A percentile compares a stretch with the other conserved stretches of the same genome.
These are phyloP conservation scores for Nephrotoma appendiculata DNA, from an alignment of 2,888 invertebrate genomes.

Conservation along the genomic window DNA sequence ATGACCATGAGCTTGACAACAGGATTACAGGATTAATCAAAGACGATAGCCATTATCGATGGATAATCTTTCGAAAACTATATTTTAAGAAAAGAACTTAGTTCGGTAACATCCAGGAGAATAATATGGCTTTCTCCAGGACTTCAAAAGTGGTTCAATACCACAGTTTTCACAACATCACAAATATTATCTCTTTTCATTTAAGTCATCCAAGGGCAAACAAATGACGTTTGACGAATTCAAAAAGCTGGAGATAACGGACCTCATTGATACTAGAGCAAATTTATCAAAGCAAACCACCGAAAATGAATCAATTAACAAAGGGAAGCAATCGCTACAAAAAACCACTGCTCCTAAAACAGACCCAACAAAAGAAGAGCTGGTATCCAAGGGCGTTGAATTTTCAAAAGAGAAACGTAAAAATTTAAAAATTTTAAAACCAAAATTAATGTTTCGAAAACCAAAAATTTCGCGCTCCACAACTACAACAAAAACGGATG, in stretches of 20 bases:
- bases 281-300: not conserved
- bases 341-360: not conserved
- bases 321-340: not conserved
- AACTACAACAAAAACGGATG: conserved; percentile 6
- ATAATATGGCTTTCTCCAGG: too few species aligned
- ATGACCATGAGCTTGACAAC: too few species aligned
- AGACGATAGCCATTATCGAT: too few species aligned
- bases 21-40: too few species aligned
- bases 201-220: not conserved
- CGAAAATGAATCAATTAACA: not conserved
- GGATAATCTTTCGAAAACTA: too few species aligned
- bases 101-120: too few species aligned
- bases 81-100: too few species aligned
- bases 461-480: not conserved
- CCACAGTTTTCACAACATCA: too few species aligned
- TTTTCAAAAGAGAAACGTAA: not conserved
- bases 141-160: too few species aligned
- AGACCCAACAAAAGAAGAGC: not conserved
- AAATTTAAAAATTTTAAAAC: not conserved
- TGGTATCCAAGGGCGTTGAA: not conserved
- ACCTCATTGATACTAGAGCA: not conserved
- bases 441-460: not conserved
- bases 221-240: not conserved
- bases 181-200: not conserved
- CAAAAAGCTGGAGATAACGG: not conserved